Conservation (phyloP, 2,797 vertebrate species). For the Hydrolagus colliei region DNA sequence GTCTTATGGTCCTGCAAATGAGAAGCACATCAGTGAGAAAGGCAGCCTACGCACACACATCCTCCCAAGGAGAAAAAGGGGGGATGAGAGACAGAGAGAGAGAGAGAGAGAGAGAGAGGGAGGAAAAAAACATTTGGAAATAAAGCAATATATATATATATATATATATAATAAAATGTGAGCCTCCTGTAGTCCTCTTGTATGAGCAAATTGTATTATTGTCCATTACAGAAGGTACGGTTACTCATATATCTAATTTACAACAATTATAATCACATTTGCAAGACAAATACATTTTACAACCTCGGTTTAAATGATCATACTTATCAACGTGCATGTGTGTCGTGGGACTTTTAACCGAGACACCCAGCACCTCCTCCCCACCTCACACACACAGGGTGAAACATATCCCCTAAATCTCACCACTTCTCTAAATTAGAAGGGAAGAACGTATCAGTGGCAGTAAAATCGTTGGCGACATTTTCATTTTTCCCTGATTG, state of each 20-base stretch:
- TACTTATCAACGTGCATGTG: conserved; percentile 42
- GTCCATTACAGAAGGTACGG: conserved; percentile 38
- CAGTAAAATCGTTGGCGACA: conserved; percentile 44
- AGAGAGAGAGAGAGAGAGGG: conserved; percentile 35
- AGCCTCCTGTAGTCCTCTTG: neutral
- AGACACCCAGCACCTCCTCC: conserved; percentile 15
- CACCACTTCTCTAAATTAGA: conserved; percentile 41
- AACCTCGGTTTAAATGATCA: conserved; percentile 44
- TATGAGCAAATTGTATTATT: conserved; percentile 34
- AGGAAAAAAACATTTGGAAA: conserved; percentile 36
- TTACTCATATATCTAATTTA: conserved; percentile 38
- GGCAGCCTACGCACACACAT: conserved; percentile 50
- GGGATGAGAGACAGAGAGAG: conserved; percentile 33
- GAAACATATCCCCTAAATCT: conserved; percentile 28
- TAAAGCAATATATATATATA: conserved; percentile 37
- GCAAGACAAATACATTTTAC: conserved; percentile 46
- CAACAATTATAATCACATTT: conserved; percentile 42
- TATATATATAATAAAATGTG: conserved; percentile 40
- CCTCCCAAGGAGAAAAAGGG: conserved; percentile 47
- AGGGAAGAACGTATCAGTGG: conserved; percentile 39
- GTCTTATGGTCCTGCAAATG: conserved; percentile 48
- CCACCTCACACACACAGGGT: conserved; percentile 27
- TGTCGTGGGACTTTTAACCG: conserved; percentile 34
- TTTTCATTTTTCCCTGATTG: conserved; percentile 36
- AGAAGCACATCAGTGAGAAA: conserved; percentile 44